These are phyloP conservation scores for Arctopsyche grandis DNA, from an alignment of 1,140 invertebrate genomes.

Conservation along the genomic window DNA sequence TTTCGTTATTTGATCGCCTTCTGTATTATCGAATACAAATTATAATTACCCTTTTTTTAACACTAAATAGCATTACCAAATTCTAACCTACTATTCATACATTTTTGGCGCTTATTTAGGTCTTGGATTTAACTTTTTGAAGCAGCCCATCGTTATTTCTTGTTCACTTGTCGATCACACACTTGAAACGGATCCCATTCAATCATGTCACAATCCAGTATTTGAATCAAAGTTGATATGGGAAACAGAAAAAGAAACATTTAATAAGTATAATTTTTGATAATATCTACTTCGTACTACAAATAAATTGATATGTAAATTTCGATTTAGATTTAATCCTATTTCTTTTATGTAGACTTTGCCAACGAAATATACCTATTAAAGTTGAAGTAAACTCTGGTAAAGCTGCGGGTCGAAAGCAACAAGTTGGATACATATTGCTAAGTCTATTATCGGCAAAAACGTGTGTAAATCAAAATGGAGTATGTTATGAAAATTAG, in stretches of 20 bases:
- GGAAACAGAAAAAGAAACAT: constrained; percentile 54
- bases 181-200: constrained; percentile 49
- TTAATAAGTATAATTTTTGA: constrained; percentile 48
- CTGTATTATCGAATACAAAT: neutral
- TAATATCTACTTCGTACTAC: neutral
- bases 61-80: too few relatives aligned
- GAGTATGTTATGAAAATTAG: constrained; percentile 33
- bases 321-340: neutral
- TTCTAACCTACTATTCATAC: constrained; percentile 8
- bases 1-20: neutral
- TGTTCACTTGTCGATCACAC: constrained; percentile 49
- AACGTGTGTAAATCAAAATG: constrained; percentile 21
- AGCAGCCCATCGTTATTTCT: constrained; percentile 36
- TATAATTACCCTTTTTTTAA: neutral
- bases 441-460: constrained; percentile 45
- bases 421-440: constrained; percentile 48
- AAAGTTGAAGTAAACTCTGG: constrained; percentile 46
- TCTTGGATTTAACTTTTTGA: constrained; percentile 46
- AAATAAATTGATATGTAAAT: neutral
- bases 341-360: constrained; percentile 45
- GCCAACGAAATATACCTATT: constrained; percentile 47
- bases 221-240: constrained; percentile 54
- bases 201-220: constrained; percentile 27
- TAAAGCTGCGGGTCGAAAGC: constrained; percentile 26
- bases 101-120: too few relatives aligned